Conservation (phyloP, 2,113 vertebrate species). For the Nycticryphes semicollaris region DNA sequence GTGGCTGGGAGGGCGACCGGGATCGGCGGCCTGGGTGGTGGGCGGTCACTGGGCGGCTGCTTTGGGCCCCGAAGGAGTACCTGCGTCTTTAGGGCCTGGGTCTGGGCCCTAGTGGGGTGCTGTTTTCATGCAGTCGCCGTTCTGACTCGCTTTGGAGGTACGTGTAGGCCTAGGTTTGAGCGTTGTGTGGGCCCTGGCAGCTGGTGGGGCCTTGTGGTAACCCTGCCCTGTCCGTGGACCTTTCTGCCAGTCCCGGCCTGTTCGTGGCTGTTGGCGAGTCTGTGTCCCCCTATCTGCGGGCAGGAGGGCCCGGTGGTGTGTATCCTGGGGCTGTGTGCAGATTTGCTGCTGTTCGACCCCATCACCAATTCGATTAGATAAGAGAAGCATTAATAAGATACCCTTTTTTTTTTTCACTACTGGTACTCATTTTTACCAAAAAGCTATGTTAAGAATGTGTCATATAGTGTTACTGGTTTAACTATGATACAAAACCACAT, state of each 20-base stretch:
- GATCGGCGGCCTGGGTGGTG: rapidly evolving
- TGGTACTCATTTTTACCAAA: rapidly evolving
- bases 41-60: rapidly evolving
- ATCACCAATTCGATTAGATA: rapidly evolving
- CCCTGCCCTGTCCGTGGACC: background rate
- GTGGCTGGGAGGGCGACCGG: rapidly evolving
- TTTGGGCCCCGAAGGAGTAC: rapidly evolving
- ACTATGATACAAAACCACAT: rapidly evolving
- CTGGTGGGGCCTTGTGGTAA: background rate
- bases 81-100: rapidly evolving
- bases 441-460: rapidly evolving
- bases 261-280: too few species aligned
- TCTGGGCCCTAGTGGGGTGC: rapidly evolving
- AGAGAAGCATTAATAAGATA: rapidly evolving
- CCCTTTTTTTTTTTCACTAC: too few species aligned
- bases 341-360: background rate
- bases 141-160: too few species aligned
- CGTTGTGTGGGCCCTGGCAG: background rate
- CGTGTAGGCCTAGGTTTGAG: background rate
- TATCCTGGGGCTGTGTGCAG: background rate
- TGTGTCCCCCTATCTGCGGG: rapidly evolving
- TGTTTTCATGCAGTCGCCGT: background rate
- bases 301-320: background rate
- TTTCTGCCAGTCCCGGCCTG: background rate
- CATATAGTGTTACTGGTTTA: rapidly evolving